These are phyloP conservation scores for Hydrotaea cyrtoneurina DNA, from an alignment of 2,888 invertebrate genomes.

Conservation along the genomic window DNA sequence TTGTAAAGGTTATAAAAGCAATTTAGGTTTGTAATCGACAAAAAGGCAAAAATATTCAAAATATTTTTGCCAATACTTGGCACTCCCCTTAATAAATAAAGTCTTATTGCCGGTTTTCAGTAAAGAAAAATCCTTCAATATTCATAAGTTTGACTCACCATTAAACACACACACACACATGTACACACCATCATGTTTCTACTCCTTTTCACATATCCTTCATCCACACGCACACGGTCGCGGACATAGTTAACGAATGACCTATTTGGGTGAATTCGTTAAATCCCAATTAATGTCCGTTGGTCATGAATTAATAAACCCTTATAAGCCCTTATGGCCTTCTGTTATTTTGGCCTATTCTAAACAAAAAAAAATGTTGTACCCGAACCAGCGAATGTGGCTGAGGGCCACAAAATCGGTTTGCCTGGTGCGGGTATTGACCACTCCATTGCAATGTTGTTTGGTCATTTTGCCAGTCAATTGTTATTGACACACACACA, in stretches of 20 bases:
- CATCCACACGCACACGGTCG: too few species aligned
- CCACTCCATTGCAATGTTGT: background rate
- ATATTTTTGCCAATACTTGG: too few species aligned
- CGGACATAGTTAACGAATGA: background rate
- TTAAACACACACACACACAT: background rate
- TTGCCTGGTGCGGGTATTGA: background rate
- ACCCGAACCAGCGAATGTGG: background rate
- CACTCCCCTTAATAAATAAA: too few species aligned
- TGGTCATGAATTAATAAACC: conserved; percentile 61
- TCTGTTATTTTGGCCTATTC: conserved; percentile 17
- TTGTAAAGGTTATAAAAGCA: too few species aligned
- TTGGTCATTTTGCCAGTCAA: background rate
- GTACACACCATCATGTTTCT: background rate
- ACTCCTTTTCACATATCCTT: background rate
- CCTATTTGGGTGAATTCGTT: conserved; percentile 35
- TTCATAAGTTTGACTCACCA: conserved; percentile 2
- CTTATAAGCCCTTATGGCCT: conserved; percentile 42
- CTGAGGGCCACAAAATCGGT: background rate
- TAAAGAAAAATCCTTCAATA: background rate
- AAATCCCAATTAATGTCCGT: conserved; percentile 56
- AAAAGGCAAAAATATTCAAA: too few species aligned
- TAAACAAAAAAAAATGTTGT: background rate
- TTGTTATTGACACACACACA: background rate
- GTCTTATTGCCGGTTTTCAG: too few species aligned
- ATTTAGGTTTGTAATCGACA: too few species aligned